Evolutionary conservation across 1,140 invertebrate genomes (phyloP), one percentile per base, ranked within the genome.

Genomic region (Latrodectus geometricus): DNA sequence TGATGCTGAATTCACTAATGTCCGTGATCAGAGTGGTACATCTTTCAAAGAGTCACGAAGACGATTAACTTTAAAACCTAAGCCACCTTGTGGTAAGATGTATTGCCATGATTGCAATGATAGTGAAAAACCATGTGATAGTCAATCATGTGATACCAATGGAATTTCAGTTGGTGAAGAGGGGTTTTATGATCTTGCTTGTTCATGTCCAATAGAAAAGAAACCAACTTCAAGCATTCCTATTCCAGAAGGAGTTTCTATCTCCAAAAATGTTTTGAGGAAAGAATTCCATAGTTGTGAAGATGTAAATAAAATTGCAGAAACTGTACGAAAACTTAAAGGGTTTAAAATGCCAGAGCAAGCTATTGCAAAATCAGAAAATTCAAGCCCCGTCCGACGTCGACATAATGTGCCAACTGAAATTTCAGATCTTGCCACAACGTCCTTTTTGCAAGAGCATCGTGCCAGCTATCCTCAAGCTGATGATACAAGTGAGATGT

Each of bases 401-500:
- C 72, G 79, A 23, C 73, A 61, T 15, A 79, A 87, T 75, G 85
- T 87, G 85, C 85, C 85, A 87, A 80, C 68, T 87, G 85, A 87
- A 23, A 65, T 74, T 9, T 15, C 77, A 15, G 77, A 80, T 35
- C 50, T 80, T 14, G 49, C 76, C 21, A 23, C 85, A 9, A 61
- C 85, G 15, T 79, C 77, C 52, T 80, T 80, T 74, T 23, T 88
- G 50, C 75, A 82, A n/a, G 88, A 88, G 21, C 88, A 88, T 35
- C 88, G 88, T 35, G 83, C 72, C 78, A 88, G 88, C 49, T 88
- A 73, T 56, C 88, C 83, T 20, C 83, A 86, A 54, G 72, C 70
- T 17, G 74, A 86, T 50, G 68, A 79, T 21, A 80, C 68, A 17
- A 74, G 76, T 48, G 85, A 87, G 14, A 74, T 75, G 70, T 87